phyloP scores from a whole-genome alignment of 1,140 invertebrate genomes.

The Drosophila saltans region DNA sequence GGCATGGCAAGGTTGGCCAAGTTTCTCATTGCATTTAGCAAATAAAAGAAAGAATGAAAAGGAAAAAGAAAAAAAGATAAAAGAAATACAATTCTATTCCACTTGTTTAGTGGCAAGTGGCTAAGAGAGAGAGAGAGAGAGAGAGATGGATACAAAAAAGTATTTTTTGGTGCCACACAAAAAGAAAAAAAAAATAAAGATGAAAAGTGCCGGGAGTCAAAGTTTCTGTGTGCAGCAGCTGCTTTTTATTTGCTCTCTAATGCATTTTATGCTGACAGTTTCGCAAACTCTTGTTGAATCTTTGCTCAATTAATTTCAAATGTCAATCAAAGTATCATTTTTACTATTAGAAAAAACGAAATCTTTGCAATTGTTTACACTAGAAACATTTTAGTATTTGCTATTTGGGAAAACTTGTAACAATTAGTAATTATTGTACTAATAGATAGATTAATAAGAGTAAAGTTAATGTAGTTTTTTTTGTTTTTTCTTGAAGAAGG shows the following conservation, averaged over 20 bases:
- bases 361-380: too few relatives aligned
- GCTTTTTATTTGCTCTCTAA: slow-evolving; percentile 52
- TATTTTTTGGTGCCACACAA: slow-evolving; percentile 51
- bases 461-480: too few relatives aligned
- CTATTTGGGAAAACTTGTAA: too few relatives aligned
- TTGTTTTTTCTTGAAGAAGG: too few relatives aligned
- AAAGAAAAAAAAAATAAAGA: slow-evolving; percentile 26
- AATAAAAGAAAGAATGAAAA: slow-evolving; percentile 44
- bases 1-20: slow-evolving; percentile 21
- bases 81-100: slow-evolving; percentile 6
- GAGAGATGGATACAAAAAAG: background rate
- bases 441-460: too few relatives aligned
- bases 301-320: slow-evolving; percentile 70
- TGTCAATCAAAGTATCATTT: slow-evolving; percentile 9
- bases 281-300: slow-evolving; percentile 67
- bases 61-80: background rate
- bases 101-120: background rate
- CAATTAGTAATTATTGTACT: too few relatives aligned
- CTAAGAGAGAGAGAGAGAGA: slow-evolving; percentile 29
- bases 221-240: slow-evolving; percentile 10
- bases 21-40: slow-evolving; percentile 43
- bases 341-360: background rate
- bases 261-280: slow-evolving; percentile 40
- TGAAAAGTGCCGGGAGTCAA: slow-evolving; percentile 44
- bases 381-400: too few relatives aligned